phyloP scores from a whole-genome alignment of 92 coral and sea anemone species.

The Phenganax subtilis region DNA sequence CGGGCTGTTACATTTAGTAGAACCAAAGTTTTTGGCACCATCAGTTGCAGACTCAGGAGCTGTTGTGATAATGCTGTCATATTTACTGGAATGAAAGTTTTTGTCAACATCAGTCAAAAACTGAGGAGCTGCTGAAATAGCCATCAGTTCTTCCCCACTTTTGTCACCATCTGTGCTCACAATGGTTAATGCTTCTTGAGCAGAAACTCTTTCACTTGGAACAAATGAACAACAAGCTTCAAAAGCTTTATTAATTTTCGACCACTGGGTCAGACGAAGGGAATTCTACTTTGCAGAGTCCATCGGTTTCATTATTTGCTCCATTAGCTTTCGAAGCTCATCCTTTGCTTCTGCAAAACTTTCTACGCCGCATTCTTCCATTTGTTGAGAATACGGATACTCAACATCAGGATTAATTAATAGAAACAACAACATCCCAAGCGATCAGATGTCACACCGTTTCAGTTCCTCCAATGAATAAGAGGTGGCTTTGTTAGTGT shows the following conservation, averaged over 20 bases:
- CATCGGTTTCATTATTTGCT: constrained; percentile 2
- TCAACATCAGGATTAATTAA: constrained; percentile 21
- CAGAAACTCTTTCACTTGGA: constrained; percentile 14
- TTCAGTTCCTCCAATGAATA: constrained; percentile 7
- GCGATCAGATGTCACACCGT: constrained; percentile 15
- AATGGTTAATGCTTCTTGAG: constrained; percentile 20
- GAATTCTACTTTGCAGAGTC: not conserved
- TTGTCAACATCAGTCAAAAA: not conserved
- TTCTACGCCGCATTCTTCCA: constrained; percentile 13
- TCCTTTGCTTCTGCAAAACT: constrained; percentile 16
- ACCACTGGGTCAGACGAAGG: constrained; percentile 22
- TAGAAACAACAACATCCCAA: constrained; percentile 14
- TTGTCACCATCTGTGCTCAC: constrained; percentile 7
- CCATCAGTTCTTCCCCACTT: constrained; percentile 1
- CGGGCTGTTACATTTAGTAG: not conserved
- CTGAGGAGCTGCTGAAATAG: not conserved
- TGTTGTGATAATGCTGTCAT: not conserved
- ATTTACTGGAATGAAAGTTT: not conserved
- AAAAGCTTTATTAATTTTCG: constrained; percentile 15
- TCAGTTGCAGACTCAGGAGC: not conserved
- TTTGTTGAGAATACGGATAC: constrained; percentile 3
- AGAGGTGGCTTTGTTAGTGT: not conserved
- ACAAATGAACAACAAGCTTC: constrained; percentile 14
- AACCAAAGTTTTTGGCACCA: not conserved
- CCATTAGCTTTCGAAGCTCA: constrained; percentile 24